Evolutionary conservation across 1,140 invertebrate genomes (phyloP).

Genomic region (Delia radicum): DNA sequence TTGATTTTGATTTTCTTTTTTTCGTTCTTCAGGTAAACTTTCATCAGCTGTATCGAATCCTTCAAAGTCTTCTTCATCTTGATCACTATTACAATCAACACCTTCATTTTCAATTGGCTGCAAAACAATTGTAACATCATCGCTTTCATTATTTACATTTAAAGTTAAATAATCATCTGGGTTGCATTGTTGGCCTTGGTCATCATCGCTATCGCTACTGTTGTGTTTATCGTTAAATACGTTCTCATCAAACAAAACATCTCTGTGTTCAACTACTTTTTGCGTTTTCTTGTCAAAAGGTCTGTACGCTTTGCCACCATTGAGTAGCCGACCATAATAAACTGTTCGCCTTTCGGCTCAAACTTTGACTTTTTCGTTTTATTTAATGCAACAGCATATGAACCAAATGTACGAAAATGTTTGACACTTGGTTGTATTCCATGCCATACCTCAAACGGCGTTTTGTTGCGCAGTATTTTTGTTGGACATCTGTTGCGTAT

Average conservation of each 20-base stretch:
- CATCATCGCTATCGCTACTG: too few species aligned
- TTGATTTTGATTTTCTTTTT: too few species aligned
- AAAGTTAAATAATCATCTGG: neutral
- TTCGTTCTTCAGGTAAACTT: neutral
- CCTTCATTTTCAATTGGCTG: too few species aligned
- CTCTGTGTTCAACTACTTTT: conserved; percentile 43
- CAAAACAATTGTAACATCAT: too few species aligned
- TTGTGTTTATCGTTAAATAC: conserved; percentile 23
- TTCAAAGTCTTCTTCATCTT: too few species aligned
- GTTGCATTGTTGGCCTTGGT: too few species aligned
- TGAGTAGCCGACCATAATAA: too few species aligned
- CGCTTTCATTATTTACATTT: neutral
- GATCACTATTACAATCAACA: too few species aligned
- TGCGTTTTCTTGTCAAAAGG: conserved; percentile 37
- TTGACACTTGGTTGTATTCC: conserved; percentile 45
- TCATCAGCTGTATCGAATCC: neutral
- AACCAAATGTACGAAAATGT: conserved; percentile 41
- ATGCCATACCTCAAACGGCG: conserved; percentile 8
- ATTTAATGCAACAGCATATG: too few species aligned
- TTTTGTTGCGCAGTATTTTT: conserved; percentile 21
- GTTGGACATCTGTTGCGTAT: conserved; percentile 28
- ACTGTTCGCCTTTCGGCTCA: conserved; percentile 37
- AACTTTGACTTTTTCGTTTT: conserved; percentile 47
- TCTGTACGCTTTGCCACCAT: conserved; percentile 51
- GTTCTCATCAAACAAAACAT: conserved; percentile 55